Evolutionary conservation across 2,113 vertebrate genomes (phyloP), one percentile per base, ranked within the genome.

Genomic region (Scytalopus superciliaris): DNA sequence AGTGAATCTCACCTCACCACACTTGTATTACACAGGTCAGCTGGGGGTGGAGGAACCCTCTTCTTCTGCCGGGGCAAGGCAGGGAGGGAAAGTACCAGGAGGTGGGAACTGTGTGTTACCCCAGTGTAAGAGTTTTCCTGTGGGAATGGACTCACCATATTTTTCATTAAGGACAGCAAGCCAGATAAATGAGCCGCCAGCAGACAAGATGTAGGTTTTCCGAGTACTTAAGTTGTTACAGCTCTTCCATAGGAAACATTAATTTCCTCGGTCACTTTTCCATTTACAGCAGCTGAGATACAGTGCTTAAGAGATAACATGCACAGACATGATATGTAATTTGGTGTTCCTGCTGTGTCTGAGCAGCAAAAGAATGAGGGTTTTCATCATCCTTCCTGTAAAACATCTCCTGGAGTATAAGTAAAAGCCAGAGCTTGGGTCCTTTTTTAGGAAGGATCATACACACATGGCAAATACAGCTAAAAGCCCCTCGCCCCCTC

Each of bases 401-500:
- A 60, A 76, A 87, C 12, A 6, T 21, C 23, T 39, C 23, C 37
- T 68, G 3, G 12, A 39, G 27, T 12, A 6, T 30, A 35, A 78
- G 23, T 8, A 37, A 27, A 60, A 87, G 10, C 7, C 63, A 85
- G 24, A 70, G 24, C 21, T 73, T 12, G 0, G 11, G 45, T 4
- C 7, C 44, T n/a, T 49, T 49, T n/a, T 19, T 10, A 19, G 11
- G 33, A 42, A 73, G 18, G 39, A 39, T 78, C 45, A 18, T 19
- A 27, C 2, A 1, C 52, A n/a, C 1, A 1, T 9, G 27, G 40
- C 9, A 86, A 90, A 50, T n/a, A 18, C 0, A 37, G 4, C 1
- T 5, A 45, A 72, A 2, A 57, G 8, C 8, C 10, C 24, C 27
- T 76, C 6, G 1, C 0, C 22, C 24, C 18, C 6, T 21, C 24